Percentiles rank a stretch among this genome's conserved stretches.
Evolutionary conservation across 2,888 invertebrate genomes (phyloP).

Genomic region (Eretmocerus hayati): DNA sequence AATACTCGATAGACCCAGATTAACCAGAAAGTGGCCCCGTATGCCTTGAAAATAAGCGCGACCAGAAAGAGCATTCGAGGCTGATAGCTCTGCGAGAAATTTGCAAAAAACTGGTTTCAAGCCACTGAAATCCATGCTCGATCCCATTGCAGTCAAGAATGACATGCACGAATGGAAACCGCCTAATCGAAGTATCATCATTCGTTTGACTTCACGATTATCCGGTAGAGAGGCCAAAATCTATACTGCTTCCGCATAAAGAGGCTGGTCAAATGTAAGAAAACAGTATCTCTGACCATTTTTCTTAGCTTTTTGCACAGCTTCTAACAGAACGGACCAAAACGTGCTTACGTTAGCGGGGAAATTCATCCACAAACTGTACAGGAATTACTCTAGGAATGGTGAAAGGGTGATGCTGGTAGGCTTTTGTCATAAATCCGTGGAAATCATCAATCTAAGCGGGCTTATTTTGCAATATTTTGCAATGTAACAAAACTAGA

Average conservation of each 20-base stretch:
- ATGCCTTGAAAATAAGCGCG: constrained; percentile 22
- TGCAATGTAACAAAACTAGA: too few relatives aligned
- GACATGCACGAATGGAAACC: constrained; percentile 28
- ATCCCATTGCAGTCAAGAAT: constrained; percentile 24
- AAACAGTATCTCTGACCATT: constrained; percentile 11
- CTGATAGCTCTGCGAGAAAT: constrained; percentile 19
- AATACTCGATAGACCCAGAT: constrained; percentile 17
- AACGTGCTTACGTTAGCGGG: constrained; percentile 18
- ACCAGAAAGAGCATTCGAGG: constrained; percentile 23
- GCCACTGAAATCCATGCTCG: constrained; percentile 25
- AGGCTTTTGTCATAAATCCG: constrained; percentile 35
- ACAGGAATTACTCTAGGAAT: constrained; percentile 22
- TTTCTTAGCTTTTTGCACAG: constrained; percentile 17
- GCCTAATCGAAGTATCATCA: constrained; percentile 27
- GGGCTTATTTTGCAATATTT: too few relatives aligned
- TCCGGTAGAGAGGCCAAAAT: constrained; percentile 6
- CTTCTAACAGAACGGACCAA: constrained; percentile 14
- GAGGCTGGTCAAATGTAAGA: constrained; percentile 24
- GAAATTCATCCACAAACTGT: constrained; percentile 22
- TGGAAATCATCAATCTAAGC: constrained; percentile 34
- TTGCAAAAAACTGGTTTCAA: constrained; percentile 16
- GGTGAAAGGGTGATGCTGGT: constrained; percentile 18
- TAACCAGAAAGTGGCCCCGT: constrained; percentile 23
- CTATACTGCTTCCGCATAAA: constrained; percentile 21
- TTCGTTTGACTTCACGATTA: too few relatives aligned